Evolutionary conservation across 2,888 invertebrate genomes (phyloP).

Genomic region (Aelia acuminata): DNA sequence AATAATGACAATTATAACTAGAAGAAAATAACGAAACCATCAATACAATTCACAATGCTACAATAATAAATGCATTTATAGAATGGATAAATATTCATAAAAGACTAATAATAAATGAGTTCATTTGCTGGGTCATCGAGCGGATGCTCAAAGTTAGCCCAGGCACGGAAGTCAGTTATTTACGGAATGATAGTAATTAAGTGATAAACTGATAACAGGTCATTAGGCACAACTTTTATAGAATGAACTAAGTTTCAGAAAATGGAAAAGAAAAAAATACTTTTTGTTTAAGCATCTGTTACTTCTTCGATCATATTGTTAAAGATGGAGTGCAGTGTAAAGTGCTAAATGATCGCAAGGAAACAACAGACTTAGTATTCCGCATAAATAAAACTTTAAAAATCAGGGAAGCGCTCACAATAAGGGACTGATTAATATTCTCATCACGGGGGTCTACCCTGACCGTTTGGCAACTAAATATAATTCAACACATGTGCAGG

Average conservation of each 20-base stretch:
- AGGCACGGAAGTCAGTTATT: constrained; percentile 2
- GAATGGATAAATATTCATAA: not conserved
- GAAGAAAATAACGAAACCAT: too few species aligned
- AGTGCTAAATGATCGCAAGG: too few species aligned
- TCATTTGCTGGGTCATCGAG: not conserved
- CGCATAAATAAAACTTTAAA: not conserved
- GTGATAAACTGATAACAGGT: constrained; percentile 2
- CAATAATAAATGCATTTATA: not conserved
- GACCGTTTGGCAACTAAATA: not conserved
- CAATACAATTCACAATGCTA: too few species aligned
- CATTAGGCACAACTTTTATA: not conserved
- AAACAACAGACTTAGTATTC: not conserved
- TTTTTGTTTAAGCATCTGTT: not conserved
- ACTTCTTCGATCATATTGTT: not conserved
- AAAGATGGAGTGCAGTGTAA: too few species aligned
- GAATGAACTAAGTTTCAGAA: not conserved
- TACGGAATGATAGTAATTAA: constrained; percentile 34
- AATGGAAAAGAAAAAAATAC: not conserved
- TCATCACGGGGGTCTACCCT: not conserved
- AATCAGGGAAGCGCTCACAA: not conserved
- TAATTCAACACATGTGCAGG: not conserved
- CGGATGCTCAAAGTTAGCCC: not conserved
- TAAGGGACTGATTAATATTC: constrained; percentile 4
- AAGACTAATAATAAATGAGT: not conserved
- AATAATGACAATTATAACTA: too few species aligned